Percentiles rank a stretch among this genome's conserved stretches.
Conservation (phyloP, 2,888 invertebrate species). For the Yponomeuta plumbellus region DNA sequence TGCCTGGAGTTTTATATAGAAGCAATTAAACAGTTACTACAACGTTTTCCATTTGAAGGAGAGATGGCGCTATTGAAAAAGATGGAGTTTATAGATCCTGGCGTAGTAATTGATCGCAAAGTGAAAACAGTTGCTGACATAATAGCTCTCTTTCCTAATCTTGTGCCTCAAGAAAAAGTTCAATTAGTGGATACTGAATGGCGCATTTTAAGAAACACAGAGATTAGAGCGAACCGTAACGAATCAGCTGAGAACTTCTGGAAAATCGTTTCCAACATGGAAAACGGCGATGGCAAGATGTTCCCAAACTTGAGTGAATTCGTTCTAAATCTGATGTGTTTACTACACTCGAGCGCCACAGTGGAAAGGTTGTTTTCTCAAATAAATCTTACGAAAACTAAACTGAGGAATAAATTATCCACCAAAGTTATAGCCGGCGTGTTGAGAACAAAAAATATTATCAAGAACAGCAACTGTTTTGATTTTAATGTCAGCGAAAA, state of each 20-base stretch:
- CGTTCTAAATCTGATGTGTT: conserved; percentile 11
- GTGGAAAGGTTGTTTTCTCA: conserved; percentile 10
- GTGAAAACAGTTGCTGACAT: conserved; percentile 11
- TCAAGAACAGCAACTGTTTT: too few species aligned
- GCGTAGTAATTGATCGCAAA: conserved; percentile 10
- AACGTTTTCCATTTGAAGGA: conserved; percentile 11
- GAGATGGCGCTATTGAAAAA: conserved; percentile 10
- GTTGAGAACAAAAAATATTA: conserved; percentile 11
- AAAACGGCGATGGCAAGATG: conserved; percentile 10
- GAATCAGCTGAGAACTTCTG: conserved; percentile 10
- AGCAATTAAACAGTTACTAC: conserved; percentile 9
- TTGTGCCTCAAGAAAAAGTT: conserved; percentile 9
- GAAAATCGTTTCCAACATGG: conserved; percentile 10
- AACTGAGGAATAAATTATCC: conserved; percentile 11
- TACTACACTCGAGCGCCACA: conserved; percentile 9
- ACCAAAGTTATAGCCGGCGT: conserved; percentile 10
- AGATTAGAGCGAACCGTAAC: conserved; percentile 9
- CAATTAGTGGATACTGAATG: conserved; percentile 10
- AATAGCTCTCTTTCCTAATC: conserved; percentile 10
- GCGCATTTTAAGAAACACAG: conserved; percentile 9
- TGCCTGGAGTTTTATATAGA: too few species aligned
- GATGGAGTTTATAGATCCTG: conserved; percentile 10
- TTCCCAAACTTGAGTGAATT: conserved; percentile 11
- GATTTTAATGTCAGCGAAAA: too few species aligned
- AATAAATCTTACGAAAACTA: conserved; percentile 11